Evolutionary conservation across 2,888 invertebrate genomes (phyloP), one percentile per base, ranked within the genome.

Genomic region (Dilophus febrilis): DNA sequence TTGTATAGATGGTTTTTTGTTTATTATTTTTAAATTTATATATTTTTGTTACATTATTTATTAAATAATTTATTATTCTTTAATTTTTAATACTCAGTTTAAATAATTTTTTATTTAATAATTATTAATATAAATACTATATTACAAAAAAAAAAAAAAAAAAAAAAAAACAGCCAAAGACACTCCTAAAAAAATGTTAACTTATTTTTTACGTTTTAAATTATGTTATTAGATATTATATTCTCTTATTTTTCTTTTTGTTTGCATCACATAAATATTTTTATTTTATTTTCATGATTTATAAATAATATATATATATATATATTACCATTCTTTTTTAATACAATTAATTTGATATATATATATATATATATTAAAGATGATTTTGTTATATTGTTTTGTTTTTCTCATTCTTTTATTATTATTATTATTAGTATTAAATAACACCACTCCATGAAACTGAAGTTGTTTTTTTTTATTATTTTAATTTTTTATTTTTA

Each of bases 391-490:
- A 13, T 27, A 27, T 36, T 19, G 26, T 38, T 19, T 32, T 38
- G 17, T 30, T 30, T 38, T 14, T 37, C 13, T 29, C 16, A 30
- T 11, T 37, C 17, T 30, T 19, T 32, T 19, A 38, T 19, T 38
- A 38, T 22, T n/a, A 32, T 30, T 38, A 32, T 13, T n/a, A 7
- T 29, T 35, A 36, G 26, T 12, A 8, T 26, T 27, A 27, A n/a
- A 27, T 27, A 16, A 27, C 13, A 18, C 18, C 11, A 38, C 53
- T 55, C 58, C 59, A 61, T 59, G 55, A 52, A 59, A 58, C 58
- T 59, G 59, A 58, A 57, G 54, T 52, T 22, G 8, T 35, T 26
- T 55, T 54, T n/a, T n/a, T n/a, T n/a, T n/a, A n/a, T n/a, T n/a
- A n/a, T n/a, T n/a, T n/a, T n/a, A n/a, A n/a, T n/a, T n/a, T n/a